These are phyloP conservation scores for Rachycentron canadum DNA, from an alignment of 2,797 vertebrate species.

Conservation along the genomic window DNA sequence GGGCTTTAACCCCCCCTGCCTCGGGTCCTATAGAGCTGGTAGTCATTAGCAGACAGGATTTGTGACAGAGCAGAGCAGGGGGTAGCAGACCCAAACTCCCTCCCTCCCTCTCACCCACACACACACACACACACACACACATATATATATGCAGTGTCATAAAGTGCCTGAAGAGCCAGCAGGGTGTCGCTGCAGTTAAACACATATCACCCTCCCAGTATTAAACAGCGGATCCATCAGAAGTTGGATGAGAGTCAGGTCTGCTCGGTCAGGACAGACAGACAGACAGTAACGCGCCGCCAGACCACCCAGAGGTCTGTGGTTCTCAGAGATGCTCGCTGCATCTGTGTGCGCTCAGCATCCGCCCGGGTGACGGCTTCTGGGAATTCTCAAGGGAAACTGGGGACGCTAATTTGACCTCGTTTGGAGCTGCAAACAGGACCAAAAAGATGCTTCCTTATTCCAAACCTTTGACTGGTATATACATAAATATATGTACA, in stretches of 20 bases:
- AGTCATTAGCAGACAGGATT: constrained; percentile 85
- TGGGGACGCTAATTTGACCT: constrained; percentile 42
- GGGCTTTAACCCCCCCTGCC: constrained; percentile 84
- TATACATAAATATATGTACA: too few relatives aligned
- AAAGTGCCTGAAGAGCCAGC: constrained; percentile 51
- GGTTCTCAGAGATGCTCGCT: constrained; percentile 65
- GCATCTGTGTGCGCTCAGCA: constrained; percentile 63
- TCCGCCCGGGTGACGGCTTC: constrained; percentile 64
- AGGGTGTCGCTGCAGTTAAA: constrained; percentile 77
- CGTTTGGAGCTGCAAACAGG: not conserved
- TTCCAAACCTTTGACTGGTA: too few relatives aligned
- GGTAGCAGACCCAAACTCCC: constrained; percentile 43
- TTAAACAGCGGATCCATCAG: constrained; percentile 65
- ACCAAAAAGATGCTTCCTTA: too few relatives aligned
- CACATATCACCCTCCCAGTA: constrained; percentile 60
- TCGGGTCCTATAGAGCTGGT: constrained; percentile 84
- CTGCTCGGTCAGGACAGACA: constrained; percentile 65
- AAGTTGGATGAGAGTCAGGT: constrained; percentile 74
- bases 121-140: constrained; percentile 25
- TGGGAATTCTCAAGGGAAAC: constrained; percentile 58
- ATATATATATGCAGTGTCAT: constrained; percentile 33
- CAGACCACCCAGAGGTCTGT: constrained; percentile 84
- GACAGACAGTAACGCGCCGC: constrained; percentile 31
- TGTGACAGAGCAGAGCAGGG: constrained; percentile 61
- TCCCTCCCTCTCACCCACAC: constrained; percentile 19